Evolutionary conservation across 1,140 invertebrate species (phyloP).

Genomic region (Drosophila fuyamai): DNA sequence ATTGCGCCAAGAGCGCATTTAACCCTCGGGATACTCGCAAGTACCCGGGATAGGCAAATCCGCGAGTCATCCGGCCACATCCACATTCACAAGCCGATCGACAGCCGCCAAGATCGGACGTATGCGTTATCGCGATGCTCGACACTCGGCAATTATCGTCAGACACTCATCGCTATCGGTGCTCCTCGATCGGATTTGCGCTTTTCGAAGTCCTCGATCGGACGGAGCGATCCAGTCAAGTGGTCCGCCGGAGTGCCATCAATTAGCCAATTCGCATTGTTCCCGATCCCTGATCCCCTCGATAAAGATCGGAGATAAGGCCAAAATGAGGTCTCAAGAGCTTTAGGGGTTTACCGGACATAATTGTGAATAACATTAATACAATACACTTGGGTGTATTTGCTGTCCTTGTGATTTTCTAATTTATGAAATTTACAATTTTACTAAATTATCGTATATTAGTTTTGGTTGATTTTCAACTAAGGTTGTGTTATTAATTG

Average conservation of each 20-base stretch:
- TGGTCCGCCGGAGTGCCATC: conserved; percentile 60
- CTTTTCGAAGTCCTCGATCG: conserved; percentile 37
- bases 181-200: conserved; percentile 39
- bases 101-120: conserved; percentile 53
- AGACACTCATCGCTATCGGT: conserved; percentile 36
- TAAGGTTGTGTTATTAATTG: no score
- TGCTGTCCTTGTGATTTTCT: no score
- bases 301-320: conserved; percentile 23
- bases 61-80: conserved; percentile 25
- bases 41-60: conserved; percentile 32
- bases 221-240: conserved; percentile 67
- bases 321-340: neutral
- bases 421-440: no score
- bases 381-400: neutral
- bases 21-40: conserved; percentile 27
- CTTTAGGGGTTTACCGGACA: neutral
- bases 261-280: conserved; percentile 64
- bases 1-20: conserved; percentile 28
- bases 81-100: conserved; percentile 32
- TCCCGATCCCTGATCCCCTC: conserved; percentile 6
- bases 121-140: conserved; percentile 26
- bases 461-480: no score
- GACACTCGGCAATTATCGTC: conserved; percentile 40
- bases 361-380: no score
- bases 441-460: no score